Evolutionary conservation across 2,888 invertebrate genomes (phyloP).

Genomic region (Trypoxylon attenuatum): DNA sequence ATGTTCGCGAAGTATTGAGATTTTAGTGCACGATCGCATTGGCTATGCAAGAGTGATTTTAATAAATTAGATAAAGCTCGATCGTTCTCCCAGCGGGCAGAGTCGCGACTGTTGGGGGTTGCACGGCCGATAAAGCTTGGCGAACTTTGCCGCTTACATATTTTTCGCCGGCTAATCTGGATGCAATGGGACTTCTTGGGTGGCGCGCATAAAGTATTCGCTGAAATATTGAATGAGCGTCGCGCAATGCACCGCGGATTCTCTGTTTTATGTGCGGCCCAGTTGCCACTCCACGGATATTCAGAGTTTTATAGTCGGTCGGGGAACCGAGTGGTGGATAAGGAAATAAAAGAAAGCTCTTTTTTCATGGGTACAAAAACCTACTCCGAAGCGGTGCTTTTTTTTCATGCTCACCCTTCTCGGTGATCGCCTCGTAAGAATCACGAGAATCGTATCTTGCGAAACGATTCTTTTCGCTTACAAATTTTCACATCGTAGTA

Average conservation of each 20-base stretch:
- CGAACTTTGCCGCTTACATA: background rate
- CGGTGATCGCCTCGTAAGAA: too few relatives aligned
- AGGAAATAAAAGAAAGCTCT: slow-evolving; percentile 35
- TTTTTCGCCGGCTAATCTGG: background rate
- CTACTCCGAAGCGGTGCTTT: too few relatives aligned
- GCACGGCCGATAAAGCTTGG: background rate
- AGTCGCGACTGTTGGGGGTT: too few relatives aligned
- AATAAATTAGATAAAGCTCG: background rate
- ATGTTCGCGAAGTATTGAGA: too few relatives aligned
- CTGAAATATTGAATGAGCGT: background rate
- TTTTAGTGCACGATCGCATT: too few relatives aligned
- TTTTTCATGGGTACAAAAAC: too few relatives aligned
- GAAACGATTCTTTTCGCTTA: too few relatives aligned
- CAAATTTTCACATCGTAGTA: too few relatives aligned
- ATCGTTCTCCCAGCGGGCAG: too few relatives aligned
- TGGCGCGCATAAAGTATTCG: background rate
- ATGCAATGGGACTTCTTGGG: background rate
- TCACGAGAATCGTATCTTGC: too few relatives aligned
- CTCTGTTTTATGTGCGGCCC: slow-evolving; percentile 39
- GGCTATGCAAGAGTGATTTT: background rate
- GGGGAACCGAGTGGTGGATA: slow-evolving; percentile 25
- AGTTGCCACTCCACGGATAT: slow-evolving; percentile 21
- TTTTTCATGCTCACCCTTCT: too few relatives aligned
- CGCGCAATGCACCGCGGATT: slow-evolving; percentile 29
- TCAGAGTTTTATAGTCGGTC: slow-evolving; percentile 44